phyloP scores from a whole-genome alignment of 2,888 invertebrate genomes.

The Leucoptera coffeella region DNA sequence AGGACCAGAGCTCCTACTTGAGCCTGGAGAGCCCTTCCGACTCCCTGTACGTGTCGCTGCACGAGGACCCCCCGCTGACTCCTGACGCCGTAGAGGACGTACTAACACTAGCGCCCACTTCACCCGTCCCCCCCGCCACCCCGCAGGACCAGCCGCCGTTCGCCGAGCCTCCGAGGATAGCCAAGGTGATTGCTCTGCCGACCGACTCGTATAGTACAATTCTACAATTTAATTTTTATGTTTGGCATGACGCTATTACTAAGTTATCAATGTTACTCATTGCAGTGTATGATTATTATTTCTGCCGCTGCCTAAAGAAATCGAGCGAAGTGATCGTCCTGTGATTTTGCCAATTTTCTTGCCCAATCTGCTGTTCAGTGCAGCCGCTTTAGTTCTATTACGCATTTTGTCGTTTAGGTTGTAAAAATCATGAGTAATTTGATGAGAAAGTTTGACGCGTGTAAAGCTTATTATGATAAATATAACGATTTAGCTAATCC shows the following conservation, averaged over 20 bases:
- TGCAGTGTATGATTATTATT: too few species aligned
- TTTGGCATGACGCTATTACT: constrained; percentile 50
- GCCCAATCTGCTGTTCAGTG: too few species aligned
- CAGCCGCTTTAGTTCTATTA: too few species aligned
- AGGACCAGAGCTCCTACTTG: constrained; percentile 73
- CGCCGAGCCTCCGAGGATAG: constrained; percentile 17
- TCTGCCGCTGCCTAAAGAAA: too few species aligned
- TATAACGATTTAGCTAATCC: too few species aligned
- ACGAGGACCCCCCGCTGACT: constrained; percentile 13
- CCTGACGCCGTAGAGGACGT: constrained; percentile 35
- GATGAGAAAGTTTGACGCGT: too few species aligned
- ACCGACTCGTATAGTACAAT: constrained; percentile 50
- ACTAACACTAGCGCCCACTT: constrained; percentile 40
- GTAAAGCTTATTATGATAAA: too few species aligned
- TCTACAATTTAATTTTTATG: constrained; percentile 41
- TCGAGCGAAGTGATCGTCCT: too few species aligned
- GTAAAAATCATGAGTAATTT: too few species aligned
- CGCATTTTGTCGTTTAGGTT: too few species aligned
- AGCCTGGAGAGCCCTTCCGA: constrained; percentile 47
- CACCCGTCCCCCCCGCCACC: constrained; percentile 34
- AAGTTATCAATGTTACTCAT: constrained; percentile 38
- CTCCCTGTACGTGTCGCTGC: constrained; percentile 14
- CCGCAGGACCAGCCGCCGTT: constrained; percentile 29
- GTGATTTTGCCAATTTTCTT: too few species aligned
- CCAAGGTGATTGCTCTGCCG: constrained; percentile 48